Conservation (phyloP, 2,888 invertebrate genomes). For the Nephrocerus scutellatus region DNA sequence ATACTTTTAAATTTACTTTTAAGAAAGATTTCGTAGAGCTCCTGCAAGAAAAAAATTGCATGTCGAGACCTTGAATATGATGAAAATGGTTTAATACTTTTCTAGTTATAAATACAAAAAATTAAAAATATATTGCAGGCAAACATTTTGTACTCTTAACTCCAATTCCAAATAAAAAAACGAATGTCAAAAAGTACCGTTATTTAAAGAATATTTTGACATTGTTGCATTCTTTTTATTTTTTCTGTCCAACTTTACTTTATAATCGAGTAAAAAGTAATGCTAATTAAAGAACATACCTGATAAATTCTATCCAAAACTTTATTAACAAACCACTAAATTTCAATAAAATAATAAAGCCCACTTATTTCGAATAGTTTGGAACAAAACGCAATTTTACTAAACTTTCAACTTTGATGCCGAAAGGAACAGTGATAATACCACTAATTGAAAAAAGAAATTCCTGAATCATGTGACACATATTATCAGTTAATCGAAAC, state of each 20-base stretch:
- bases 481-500: constrained; percentile 2
- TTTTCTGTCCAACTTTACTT: constrained; percentile 1
- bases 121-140: too few species aligned
- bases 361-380: constrained; percentile 3
- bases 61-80: constrained; percentile 2
- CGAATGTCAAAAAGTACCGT: too few species aligned
- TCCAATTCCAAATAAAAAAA: too few species aligned
- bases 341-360: too few species aligned
- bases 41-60: constrained; percentile 4
- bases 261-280: background rate
- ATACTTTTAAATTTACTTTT: constrained; percentile 5
- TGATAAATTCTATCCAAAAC: constrained; percentile 1
- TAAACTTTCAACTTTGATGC: constrained; percentile 1
- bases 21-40: too few species aligned
- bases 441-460: constrained; percentile 1
- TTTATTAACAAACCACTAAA: background rate
- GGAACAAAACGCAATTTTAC: background rate
- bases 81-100: constrained; percentile 4
- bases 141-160: too few species aligned
- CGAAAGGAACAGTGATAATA: constrained; percentile 1
- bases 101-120: background rate
- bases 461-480: background rate
- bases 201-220: too few species aligned
- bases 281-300: constrained; percentile 1
- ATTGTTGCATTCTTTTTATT: background rate